Evolutionary conservation across 1,140 invertebrate species (phyloP).

Genomic region (Drosophila azteca): DNA sequence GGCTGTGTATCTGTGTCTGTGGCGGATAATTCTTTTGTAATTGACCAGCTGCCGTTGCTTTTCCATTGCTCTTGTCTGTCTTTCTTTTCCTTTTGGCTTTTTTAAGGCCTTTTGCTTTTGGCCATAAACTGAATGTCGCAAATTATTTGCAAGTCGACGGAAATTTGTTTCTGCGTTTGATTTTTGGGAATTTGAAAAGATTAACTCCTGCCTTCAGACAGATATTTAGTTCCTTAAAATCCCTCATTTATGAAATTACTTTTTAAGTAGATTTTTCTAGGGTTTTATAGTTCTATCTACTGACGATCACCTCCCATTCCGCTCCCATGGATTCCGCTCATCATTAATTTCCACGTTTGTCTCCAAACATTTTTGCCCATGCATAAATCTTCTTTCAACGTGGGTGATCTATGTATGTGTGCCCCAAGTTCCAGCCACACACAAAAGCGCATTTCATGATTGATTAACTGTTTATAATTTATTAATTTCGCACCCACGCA

Average conservation of each 20-base stretch:
- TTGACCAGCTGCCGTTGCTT: slow-evolving; percentile 37
- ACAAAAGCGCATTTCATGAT: slow-evolving; percentile 57
- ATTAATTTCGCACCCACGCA: slow-evolving; percentile 59
- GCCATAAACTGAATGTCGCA: neutral
- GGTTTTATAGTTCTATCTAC: too few species aligned
- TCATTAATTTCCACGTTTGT: slow-evolving; percentile 19
- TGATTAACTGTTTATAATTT: slow-evolving; percentile 65
- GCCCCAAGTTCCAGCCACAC: slow-evolving; percentile 24
- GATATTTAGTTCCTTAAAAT: too few species aligned
- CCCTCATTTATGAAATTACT: too few species aligned
- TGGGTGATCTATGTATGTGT: slow-evolving; percentile 29
- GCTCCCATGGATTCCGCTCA: neutral
- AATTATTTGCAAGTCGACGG: neutral
- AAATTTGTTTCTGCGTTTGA: neutral
- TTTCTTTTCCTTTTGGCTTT: neutral
- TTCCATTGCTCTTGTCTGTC: neutral
- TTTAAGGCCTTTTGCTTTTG: neutral
- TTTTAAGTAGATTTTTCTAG: too few species aligned
- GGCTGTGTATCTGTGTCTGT: neutral
- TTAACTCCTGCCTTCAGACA: too few species aligned
- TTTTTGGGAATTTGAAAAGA: too few species aligned
- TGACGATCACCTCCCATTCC: slow-evolving; percentile 4
- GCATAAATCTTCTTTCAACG: slow-evolving; percentile 41
- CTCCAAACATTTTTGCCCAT: slow-evolving; percentile 33
- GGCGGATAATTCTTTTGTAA: slow-evolving; percentile 47